Conservation (phyloP, 2,888 invertebrate genomes). For the Drosophila paranaensis region DNA sequence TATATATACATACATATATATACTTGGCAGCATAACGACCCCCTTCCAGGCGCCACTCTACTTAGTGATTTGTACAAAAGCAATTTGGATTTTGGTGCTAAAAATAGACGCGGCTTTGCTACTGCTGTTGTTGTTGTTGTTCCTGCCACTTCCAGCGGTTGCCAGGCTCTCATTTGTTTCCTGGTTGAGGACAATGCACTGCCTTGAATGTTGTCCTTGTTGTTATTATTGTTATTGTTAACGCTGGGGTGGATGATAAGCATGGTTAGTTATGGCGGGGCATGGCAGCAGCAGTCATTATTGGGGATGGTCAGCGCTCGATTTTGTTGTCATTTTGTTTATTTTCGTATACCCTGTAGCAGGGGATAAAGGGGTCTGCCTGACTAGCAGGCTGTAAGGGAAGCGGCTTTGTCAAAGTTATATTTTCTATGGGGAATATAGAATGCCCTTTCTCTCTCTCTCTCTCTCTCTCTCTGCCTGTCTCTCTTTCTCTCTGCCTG, state of each 20-base stretch:
- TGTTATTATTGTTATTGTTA: not conserved
- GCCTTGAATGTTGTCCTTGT: constrained; percentile 58
- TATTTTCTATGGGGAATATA: not conserved
- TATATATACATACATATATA: not conserved
- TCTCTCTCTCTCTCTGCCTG: too few relatives aligned
- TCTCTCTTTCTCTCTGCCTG: not conserved
- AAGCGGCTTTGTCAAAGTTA: too few relatives aligned
- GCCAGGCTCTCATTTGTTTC: constrained; percentile 54
- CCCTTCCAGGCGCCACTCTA: not conserved
- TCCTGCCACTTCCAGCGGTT: constrained; percentile 38
- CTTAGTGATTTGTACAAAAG: constrained; percentile 50
- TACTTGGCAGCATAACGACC: constrained; percentile 2
- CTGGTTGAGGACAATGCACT: constrained; percentile 77
- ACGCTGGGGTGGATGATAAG: constrained; percentile 9
- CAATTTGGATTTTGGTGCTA: constrained; percentile 66
- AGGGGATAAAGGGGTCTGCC: not conserved
- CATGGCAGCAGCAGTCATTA: not conserved
- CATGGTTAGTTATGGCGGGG: constrained; percentile 3
- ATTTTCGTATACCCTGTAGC: constrained; percentile 1
- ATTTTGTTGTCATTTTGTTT: constrained; percentile 41
- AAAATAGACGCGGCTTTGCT: constrained; percentile 60
- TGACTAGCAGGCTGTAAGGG: not conserved
- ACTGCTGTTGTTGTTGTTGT: constrained; percentile 53
- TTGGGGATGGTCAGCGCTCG: constrained; percentile 40
- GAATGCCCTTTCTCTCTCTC: not conserved